Base-by-base conservation (phyloP, 1,140 invertebrate species). In the Holcopasites calliopsidis region DNA sequence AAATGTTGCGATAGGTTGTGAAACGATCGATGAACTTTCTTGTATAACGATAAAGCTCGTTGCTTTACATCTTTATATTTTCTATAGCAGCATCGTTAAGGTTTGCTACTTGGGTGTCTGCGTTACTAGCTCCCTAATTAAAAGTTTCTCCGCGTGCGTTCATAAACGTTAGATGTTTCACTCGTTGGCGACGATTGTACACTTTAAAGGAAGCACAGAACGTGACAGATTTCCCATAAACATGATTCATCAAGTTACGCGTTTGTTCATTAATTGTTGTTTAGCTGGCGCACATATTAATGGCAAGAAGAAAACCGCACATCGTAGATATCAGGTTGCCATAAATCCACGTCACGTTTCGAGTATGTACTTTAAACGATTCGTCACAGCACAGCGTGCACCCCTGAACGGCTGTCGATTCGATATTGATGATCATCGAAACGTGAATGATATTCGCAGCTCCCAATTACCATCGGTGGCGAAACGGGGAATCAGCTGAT, bases 401-500 rank as follows among this genome's bases (percentile, higher is more conserved):
- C 1, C 47, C 47, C n/a, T 8, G 3, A 21, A 49, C 44, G 44
- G 10, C 44, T 18, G 5, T n/a, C 7, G 2, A 47, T n/a, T 47
- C 16, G 44, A 38, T 6, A 7, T 55, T 16, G 5, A 26, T 42
- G 40, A 42, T 23, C 57, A 6, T 38, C 13, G n/a, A 23, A 28
- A 7, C 18, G 23, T 62, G 26, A 44, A 62, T 1, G 21, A 11
- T 42, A n/a, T 11, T 31, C 60, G 47, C 60, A 31, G 26, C 40
- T n/a, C 23, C n/a, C 23, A 28, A 66, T 52, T 26, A 11, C n/a
- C 21, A 21, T 52, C 8, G 21, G 50, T 1, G 64, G 13, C 8
- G n/a, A 42, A 16, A 31, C 26, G 8, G 1, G 21, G 4, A 35
- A 71, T 71, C 69, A 62, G 69, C 69, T 71, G 44, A 71, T 71